A percentile compares a stretch with the other conserved stretches of the same genome.
Evolutionary conservation across 2,113 vertebrate genomes (phyloP).

Genomic region (Salvator merianae): DNA sequence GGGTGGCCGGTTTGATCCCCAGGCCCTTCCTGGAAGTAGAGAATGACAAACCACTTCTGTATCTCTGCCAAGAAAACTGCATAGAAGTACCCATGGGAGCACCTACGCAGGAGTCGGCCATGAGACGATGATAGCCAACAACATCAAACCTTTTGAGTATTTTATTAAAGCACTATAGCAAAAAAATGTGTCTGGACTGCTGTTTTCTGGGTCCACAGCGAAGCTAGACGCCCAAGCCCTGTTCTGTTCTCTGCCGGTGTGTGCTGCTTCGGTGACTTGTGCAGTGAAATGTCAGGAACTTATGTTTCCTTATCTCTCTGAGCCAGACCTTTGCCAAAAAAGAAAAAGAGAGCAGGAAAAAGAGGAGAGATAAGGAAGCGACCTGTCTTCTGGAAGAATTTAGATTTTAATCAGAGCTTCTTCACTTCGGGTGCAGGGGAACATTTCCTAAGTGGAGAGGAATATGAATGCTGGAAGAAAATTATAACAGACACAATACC

Average conservation of each 20-base stretch:
- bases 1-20: too few species aligned
- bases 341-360: not conserved
- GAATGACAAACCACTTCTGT: too few species aligned
- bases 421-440: not conserved
- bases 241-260: not conserved
- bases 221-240: not conserved
- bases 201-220: not conserved
- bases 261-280: not conserved
- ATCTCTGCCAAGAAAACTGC: too few species aligned
- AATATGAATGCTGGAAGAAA: not conserved
- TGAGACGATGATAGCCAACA: too few species aligned
- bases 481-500: not conserved
- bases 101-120: too few species aligned
- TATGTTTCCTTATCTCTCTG: constrained; percentile 9
- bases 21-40: too few species aligned
- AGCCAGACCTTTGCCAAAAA: constrained; percentile 7
- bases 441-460: not conserved
- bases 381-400: constrained; percentile 18
- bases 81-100: too few species aligned
- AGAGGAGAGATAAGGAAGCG: not conserved
- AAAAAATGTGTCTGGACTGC: not conserved
- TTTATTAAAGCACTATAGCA: not conserved
- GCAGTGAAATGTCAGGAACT: constrained; percentile 23
- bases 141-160: not conserved
- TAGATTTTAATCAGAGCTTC: constrained; percentile 7